A percentile compares a stretch with the other conserved stretches of the same genome.
These are phyloP conservation scores for Bradypodion pumilum DNA, from an alignment of 2,797 vertebrate genomes.

Conservation along the genomic window DNA sequence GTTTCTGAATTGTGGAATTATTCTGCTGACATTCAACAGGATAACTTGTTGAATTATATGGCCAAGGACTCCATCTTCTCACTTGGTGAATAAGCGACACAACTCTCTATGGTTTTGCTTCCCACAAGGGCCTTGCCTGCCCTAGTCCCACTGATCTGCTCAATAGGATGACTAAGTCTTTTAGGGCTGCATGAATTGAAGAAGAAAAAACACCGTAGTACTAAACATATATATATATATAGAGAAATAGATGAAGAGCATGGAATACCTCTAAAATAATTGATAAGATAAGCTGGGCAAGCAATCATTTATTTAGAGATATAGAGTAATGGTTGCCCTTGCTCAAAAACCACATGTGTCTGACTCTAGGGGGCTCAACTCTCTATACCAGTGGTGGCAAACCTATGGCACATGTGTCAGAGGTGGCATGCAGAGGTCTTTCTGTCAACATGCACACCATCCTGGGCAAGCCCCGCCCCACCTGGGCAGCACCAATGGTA, in stretches of 20 bases:
- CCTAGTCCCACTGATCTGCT: neutral
- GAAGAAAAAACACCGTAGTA: neutral
- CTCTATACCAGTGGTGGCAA: too few relatives aligned
- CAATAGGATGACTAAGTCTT: neutral
- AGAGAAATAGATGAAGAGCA: neutral
- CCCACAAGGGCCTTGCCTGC: too few relatives aligned
- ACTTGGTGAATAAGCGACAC: neutral
- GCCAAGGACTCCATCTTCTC: neutral
- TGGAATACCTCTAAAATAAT: neutral
- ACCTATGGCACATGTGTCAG: too few relatives aligned
- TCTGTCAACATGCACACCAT: too few relatives aligned
- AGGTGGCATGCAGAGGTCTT: too few relatives aligned
- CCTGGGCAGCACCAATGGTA: too few relatives aligned
- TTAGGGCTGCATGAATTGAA: neutral
- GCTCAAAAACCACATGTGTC: too few relatives aligned
- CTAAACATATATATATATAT: neutral
- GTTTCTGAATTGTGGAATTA: neutral
- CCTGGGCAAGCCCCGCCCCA: too few relatives aligned
- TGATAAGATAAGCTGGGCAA: neutral
- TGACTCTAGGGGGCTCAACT: too few relatives aligned
- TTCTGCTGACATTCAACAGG: neutral
- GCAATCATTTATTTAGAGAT: neutral
- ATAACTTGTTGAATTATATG: neutral
- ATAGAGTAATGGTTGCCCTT: too few relatives aligned
- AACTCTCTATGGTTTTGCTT: neutral